Base-by-base conservation (phyloP, 2,888 invertebrate genomes). In the Drosophila flavopinicola region DNA sequence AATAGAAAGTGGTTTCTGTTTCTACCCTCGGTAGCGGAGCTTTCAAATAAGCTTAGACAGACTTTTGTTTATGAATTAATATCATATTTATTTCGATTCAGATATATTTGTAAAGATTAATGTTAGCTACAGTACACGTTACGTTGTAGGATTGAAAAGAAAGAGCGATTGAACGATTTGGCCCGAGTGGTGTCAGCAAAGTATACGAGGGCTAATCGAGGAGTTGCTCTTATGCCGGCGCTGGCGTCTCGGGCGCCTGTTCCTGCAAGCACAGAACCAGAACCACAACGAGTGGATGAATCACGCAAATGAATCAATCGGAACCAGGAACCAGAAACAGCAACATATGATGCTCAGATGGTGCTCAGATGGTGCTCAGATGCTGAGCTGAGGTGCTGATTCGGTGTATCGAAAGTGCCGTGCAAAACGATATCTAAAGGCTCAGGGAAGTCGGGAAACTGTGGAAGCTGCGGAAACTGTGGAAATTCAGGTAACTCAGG, bases 201-300 rank as follows among this genome's bases (percentile, higher is more conserved):
- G n/a, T 10, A 10, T 29, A 24, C 27, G 57, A 59, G 35, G 20
- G 17, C n/a, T 30, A 25, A 25, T 39, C 38, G 24, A 48, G n/a
- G 7, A 39, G 52, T 30, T 15, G 35, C 7, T 15, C 13, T 75
- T 84, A 85, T 57, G 84, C 78, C 66, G 85, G 79, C 53, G 72
- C 64, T 51, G 80, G 78, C 39, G 83, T 86, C 69, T 87, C 87
- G 54, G 86, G 78, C 32, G 85, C 82, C 56, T 79, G 85, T 67
- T 86, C 86, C 85, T 87, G 72, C 39, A 79, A 75, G 17, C 66
- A 66, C 47, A 70, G 23, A 44, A 33, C 30, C 44, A 45, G n/a
- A n/a, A n/a, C n/a, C n/a, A n/a, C n/a, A n/a, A n/a, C n/a, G n/a
- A n/a, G 32, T 24, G 11, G 10, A 33, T 30, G 11, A 7, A 33